phyloP scores from a whole-genome alignment of 2,888 invertebrate genomes.

The Agriopis aurantiaria region DNA sequence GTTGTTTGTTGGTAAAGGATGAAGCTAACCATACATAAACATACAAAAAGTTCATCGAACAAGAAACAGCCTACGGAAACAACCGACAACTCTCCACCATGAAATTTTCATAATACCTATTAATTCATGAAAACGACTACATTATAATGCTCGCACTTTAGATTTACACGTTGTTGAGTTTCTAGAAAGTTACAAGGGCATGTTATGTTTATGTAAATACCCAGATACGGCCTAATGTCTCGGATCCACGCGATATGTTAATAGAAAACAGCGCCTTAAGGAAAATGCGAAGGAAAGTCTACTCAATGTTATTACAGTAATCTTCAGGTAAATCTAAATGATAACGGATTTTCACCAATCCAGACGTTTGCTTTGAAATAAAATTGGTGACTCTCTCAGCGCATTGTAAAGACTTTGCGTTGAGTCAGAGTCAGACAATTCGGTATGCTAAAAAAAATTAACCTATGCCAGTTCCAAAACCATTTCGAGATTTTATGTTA shows the following conservation, averaged over 20 bases:
- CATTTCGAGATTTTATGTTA: too few species aligned
- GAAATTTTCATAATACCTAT: slow-evolving; percentile 43
- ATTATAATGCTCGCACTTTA: slow-evolving; percentile 23
- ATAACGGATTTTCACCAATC: slow-evolving; percentile 29
- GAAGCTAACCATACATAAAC: slow-evolving; percentile 15
- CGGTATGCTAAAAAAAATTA: too few species aligned
- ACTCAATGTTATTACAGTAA: slow-evolving; percentile 31
- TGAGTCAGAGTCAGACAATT: neutral
- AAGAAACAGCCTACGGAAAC: slow-evolving; percentile 17
- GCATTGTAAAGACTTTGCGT: neutral
- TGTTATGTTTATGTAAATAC: slow-evolving; percentile 62
- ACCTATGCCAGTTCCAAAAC: too few species aligned
- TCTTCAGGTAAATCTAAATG: slow-evolving; percentile 33
- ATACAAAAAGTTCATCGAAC: slow-evolving; percentile 19
- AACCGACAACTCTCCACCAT: slow-evolving; percentile 27
- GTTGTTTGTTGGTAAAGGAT: slow-evolving; percentile 26
- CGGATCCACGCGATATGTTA: slow-evolving; percentile 55
- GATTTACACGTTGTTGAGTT: slow-evolving; percentile 41
- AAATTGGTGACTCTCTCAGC: slow-evolving; percentile 2
- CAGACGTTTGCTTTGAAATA: slow-evolving; percentile 15
- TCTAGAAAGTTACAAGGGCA: slow-evolving; percentile 51
- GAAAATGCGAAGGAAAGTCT: slow-evolving; percentile 26
- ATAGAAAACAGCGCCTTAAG: slow-evolving; percentile 33
- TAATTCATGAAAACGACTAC: slow-evolving; percentile 41
- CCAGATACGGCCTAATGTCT: slow-evolving; percentile 55